Conservation (phyloP, 2,797 vertebrate genomes). For the Sitta carolinensis region DNA sequence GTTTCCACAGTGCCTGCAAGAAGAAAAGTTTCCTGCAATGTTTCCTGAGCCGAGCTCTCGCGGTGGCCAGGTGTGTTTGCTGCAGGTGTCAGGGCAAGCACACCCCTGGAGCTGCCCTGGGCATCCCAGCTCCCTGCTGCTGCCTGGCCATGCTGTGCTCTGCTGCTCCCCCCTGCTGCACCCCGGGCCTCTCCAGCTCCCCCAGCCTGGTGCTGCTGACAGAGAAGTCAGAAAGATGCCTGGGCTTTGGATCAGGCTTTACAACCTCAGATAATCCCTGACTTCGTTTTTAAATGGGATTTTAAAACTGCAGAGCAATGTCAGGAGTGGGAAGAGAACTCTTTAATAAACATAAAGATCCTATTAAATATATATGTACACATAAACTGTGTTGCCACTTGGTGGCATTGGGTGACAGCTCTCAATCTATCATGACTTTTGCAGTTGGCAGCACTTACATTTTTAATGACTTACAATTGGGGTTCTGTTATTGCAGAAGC, state of each 20-base stretch:
- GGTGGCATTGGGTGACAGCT: not conserved
- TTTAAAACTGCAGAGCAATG: slow-evolving; percentile 7
- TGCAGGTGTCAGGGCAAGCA: not conserved
- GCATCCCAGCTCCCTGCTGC: not conserved
- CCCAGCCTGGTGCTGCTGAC: accelerated
- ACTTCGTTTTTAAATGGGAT: not conserved
- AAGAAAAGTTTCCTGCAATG: not conserved
- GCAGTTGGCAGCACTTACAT: not conserved
- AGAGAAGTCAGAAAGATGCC: not conserved
- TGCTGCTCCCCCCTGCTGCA: not conserved
- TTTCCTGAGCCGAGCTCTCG: not conserved
- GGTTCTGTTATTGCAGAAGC: not conserved
- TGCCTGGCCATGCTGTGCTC: accelerated
- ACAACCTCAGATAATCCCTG: not conserved
- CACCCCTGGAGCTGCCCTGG: not conserved
- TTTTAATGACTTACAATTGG: not conserved
- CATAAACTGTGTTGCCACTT: not conserved
- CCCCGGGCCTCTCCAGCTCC: not conserved
- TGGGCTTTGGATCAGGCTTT: not conserved
- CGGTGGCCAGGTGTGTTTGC: accelerated
- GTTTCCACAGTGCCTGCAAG: not conserved
- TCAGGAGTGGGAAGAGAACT: not conserved
- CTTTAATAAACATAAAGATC: slow-evolving; percentile 16
- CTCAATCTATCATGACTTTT: not conserved
- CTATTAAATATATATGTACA: not conserved